Evolutionary conservation across 2,797 vertebrate genomes (phyloP), one percentile per base, ranked within the genome.

Genomic region (Characodon lateralis): DNA sequence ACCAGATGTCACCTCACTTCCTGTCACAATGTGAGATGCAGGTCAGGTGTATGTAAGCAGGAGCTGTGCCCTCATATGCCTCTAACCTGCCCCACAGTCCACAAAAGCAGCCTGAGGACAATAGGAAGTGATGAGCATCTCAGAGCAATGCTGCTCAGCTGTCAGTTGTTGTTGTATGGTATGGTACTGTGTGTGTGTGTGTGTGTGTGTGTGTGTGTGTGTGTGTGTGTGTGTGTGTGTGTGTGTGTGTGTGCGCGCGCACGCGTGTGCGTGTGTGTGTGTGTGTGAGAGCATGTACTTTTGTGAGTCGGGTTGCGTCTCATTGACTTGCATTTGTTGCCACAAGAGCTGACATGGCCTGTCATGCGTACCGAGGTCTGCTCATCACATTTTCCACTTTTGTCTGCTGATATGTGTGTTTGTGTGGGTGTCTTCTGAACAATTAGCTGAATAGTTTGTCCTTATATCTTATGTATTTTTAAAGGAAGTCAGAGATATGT

Each of bases 111-210:
- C 86, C 80, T 84, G 87, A 92, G 81, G 87, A 88, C 82, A 87
- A 89, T 78, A 59, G 61, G 82, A 89, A 86, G 84, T 79, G 88
- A 92, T 87, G 87, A 87, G 87, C 77, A 68, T 87, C 87, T 90
- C 83, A 26, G 75, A 86, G 79, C 75, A 55, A 68, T 51, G 81
- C 39, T 26, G 39, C 84, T 91, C 88, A 84, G 83, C 81, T 85
- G 82, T 87, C 87, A 84, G 39, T 75, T 72, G 28, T 72, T 53
- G 51, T 28, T 87, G 73, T 59, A 59, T 72, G 78, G 71, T 48
- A 78, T 69, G 79, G 71, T 56, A 77, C 46, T 81, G 82, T 78
- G 65, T 78, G 77, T 77, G 81, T 78, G 59, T 87, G 68, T 73
- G 69, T n/a, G 5, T 75, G 61, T 77, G 35, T 51, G 41, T 84